Conservation (phyloP, 2,113 vertebrate species). For the Nannospalax galili region DNA sequence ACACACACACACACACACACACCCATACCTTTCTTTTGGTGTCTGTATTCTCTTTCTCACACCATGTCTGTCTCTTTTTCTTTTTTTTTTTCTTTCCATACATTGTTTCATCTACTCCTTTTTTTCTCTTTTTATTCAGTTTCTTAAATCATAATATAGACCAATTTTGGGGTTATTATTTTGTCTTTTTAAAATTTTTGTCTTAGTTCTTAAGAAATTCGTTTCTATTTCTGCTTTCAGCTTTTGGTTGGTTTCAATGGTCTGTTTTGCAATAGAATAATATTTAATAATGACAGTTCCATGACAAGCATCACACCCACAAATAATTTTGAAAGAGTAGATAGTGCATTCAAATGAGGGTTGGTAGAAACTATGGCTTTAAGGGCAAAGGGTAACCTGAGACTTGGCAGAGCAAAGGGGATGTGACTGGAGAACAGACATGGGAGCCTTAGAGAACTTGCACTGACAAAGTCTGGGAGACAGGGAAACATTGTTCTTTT, state of each 20-base stretch:
- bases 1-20: not conserved
- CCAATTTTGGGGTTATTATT: not conserved
- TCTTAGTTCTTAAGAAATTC: conserved; percentile 9
- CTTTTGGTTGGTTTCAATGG: not conserved
- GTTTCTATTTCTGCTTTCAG: conserved; percentile 43
- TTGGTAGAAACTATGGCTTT: not conserved
- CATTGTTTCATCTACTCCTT: not conserved
- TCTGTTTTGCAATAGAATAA: conserved; percentile 11
- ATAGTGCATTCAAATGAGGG: not conserved
- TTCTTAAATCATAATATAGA: not conserved
- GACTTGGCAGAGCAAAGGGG: conserved; percentile 12
- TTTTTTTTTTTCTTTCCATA: conserved; percentile 14
- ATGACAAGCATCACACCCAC: not conserved
- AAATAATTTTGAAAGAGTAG: not conserved
- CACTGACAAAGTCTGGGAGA: not conserved
- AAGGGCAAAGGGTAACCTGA: conserved; percentile 50
- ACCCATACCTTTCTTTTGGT: not conserved
- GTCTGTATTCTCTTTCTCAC: not conserved
- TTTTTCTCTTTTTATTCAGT: not conserved
- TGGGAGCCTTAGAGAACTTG: not conserved
- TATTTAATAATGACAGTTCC: not conserved
- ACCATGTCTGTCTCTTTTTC: not conserved
- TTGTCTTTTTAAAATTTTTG: not conserved
- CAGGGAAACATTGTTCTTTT: not conserved
- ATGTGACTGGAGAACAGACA: not conserved